Evolutionary conservation across 2,113 vertebrate genomes (phyloP).

Genomic region (Reinhardtius hippoglossoides): DNA sequence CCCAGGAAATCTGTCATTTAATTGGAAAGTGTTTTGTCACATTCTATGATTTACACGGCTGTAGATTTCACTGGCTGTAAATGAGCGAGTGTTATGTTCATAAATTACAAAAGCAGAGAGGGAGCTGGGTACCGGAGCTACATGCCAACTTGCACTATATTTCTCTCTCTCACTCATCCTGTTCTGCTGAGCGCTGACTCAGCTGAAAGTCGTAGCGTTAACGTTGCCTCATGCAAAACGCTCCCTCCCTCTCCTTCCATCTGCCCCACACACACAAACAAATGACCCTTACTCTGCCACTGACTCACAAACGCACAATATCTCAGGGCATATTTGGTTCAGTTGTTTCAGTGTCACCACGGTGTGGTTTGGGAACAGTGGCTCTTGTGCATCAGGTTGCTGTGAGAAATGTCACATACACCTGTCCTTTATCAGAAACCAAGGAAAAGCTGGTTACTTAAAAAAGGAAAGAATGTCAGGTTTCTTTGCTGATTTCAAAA

Average conservation of each 20-base stretch:
- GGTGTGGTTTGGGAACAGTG: background rate
- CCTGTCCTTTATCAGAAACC: no score
- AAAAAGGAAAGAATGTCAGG: no score
- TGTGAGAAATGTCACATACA: background rate
- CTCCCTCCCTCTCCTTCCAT: background rate
- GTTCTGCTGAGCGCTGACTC: conserved; percentile 48
- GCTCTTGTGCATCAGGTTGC: background rate
- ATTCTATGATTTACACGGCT: conserved; percentile 31
- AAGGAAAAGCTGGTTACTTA: no score
- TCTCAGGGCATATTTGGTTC: background rate
- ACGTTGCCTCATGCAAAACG: conserved; percentile 32
- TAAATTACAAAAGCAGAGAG: conserved; percentile 36
- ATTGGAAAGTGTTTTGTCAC: conserved; percentile 29
- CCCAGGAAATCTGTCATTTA: conserved; percentile 3
- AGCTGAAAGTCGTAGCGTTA: conserved; percentile 49
- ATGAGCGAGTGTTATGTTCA: conserved; percentile 25
- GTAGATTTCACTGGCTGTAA: conserved; percentile 32
- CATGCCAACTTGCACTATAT: conserved; percentile 3
- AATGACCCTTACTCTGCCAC: background rate
- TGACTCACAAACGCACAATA: background rate
- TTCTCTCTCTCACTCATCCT: conserved; percentile 15
- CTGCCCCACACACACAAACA: conserved; percentile 10
- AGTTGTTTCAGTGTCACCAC: background rate
- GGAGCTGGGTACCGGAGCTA: conserved; percentile 27
- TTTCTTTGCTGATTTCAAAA: no score